Evolutionary conservation across 2,888 invertebrate genomes (phyloP).

Genomic region (Phragmatobia fuliginosa): DNA sequence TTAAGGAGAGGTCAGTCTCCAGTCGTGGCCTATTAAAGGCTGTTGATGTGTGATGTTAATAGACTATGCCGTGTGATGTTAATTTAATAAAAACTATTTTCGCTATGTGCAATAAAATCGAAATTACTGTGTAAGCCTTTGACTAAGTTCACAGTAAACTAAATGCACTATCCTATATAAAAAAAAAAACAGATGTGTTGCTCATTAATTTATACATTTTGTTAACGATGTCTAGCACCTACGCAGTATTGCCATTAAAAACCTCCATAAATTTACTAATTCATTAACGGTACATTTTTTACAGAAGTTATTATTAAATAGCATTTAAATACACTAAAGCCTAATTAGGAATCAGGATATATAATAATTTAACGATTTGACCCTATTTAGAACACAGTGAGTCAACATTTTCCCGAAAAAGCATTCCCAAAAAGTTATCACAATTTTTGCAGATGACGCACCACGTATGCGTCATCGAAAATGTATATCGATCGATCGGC

Average conservation of each 20-base stretch:
- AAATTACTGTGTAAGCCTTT: not conserved
- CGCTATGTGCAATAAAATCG: no score
- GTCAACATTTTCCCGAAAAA: not conserved
- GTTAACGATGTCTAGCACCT: not conserved
- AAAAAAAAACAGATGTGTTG: no score
- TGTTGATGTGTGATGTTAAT: no score
- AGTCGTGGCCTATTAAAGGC: no score
- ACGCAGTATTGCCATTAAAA: not conserved
- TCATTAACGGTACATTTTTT: not conserved
- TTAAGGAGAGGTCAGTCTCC: no score
- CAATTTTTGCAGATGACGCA: not conserved
- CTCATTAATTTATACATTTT: not conserved
- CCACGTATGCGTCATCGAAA: not conserved
- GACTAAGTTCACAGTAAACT: no score
- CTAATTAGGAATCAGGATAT: not conserved
- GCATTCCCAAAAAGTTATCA: not conserved
- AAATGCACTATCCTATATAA: no score
- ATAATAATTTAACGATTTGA: not conserved
- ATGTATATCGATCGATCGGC: not conserved
- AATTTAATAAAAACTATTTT: no score
- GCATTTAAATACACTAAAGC: not conserved
- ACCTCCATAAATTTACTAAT: not conserved
- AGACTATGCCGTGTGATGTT: no score
- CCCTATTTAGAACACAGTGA: not conserved
- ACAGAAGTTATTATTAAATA: not conserved